A percentile compares a stretch with the other conserved stretches of the same genome.
These are phyloP conservation scores for Coendou prehensilis DNA, from an alignment of 2,797 vertebrate species.

Conservation along the genomic window DNA sequence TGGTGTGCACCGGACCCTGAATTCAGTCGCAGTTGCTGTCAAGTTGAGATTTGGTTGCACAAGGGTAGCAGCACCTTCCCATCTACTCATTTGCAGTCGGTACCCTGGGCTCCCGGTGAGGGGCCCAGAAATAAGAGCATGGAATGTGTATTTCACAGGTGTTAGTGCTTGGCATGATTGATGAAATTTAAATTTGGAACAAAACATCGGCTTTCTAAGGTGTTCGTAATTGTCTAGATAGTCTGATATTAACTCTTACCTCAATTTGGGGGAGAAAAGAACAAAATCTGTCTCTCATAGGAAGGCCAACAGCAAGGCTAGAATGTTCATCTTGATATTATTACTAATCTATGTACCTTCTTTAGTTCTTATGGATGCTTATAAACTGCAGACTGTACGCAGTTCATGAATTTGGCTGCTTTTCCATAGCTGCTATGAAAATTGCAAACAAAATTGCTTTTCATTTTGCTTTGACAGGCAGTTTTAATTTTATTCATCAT, in stretches of 20 bases:
- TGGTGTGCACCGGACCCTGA: neutral
- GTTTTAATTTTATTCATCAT: slow-evolving; percentile 90
- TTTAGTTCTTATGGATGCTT: slow-evolving; percentile 78
- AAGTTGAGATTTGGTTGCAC: neutral
- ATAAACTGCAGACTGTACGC: slow-evolving; percentile 78
- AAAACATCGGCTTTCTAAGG: slow-evolving; percentile 80
- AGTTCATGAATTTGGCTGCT: slow-evolving; percentile 85
- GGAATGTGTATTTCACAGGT: slow-evolving; percentile 53
- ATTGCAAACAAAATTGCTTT: slow-evolving; percentile 89
- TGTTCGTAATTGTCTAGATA: slow-evolving; percentile 41
- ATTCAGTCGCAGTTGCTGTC: neutral
- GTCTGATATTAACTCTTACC: slow-evolving; percentile 18
- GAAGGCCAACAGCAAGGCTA: slow-evolving; percentile 35
- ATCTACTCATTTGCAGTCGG: slow-evolving; percentile 8
- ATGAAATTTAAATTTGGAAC: slow-evolving; percentile 86
- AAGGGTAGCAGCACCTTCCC: neutral
- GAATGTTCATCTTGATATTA: slow-evolving; percentile 75
- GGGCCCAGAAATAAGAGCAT: neutral
- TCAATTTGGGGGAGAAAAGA: neutral
- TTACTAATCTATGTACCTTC: slow-evolving; percentile 82
- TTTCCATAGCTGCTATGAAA: slow-evolving; percentile 85
- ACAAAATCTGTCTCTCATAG: slow-evolving; percentile 74
- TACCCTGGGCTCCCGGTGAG: slow-evolving; percentile 56
- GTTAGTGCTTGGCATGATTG: slow-evolving; percentile 86
- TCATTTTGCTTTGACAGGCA: slow-evolving; percentile 90